Percentiles rank a stretch among this genome's conserved stretches.
Evolutionary conservation across 1,140 invertebrate species (phyloP).

Genomic region (Sarcophaga bullata): DNA sequence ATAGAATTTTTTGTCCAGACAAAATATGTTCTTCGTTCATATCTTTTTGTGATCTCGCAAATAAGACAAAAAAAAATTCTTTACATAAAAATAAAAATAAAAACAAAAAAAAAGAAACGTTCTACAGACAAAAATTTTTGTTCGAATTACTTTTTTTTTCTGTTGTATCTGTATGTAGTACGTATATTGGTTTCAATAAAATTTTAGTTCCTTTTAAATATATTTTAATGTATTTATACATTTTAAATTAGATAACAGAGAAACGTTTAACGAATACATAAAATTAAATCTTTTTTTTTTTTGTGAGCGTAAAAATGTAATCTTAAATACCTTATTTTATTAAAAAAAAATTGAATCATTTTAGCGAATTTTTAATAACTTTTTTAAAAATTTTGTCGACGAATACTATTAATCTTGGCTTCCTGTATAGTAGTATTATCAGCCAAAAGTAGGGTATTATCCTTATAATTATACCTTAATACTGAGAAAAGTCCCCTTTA

Average conservation of each 20-base stretch:
- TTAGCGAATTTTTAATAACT: no score
- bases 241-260: constrained; percentile 5
- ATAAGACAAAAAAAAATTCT: not conserved
- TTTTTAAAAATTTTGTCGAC: no score
- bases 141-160: not conserved
- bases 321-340: no score
- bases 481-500: no score
- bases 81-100: not conserved
- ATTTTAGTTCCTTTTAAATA: not conserved
- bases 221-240: not conserved
- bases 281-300: not conserved
- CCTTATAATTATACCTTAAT: no score
- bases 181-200: not conserved
- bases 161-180: not conserved
- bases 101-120: not conserved
- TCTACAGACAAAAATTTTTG: not conserved
- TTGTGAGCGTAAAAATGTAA: no score
- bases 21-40: not conserved
- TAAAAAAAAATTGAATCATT: no score
- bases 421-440: no score
- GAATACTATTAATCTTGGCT: no score
- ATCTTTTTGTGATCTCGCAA: not conserved
- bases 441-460: no score
- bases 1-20: not conserved
- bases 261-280: not conserved